Evolutionary conservation across 2,113 vertebrate species (phyloP), one percentile per base, ranked within the genome.

Genomic region (Calyptommatus sinebrachiatus): DNA sequence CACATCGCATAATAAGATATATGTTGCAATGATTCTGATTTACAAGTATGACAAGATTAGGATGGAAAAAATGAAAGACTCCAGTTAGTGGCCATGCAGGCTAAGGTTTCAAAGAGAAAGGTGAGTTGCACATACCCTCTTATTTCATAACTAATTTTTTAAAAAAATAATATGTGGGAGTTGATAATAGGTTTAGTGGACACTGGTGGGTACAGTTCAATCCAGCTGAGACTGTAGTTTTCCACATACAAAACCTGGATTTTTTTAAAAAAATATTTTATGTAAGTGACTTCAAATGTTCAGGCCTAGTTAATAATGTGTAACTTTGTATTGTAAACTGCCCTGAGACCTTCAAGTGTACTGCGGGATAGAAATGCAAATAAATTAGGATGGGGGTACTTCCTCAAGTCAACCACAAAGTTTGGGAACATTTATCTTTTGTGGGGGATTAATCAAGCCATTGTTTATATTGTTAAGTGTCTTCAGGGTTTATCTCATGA

Each of bases 41-140:
- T 11, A 8, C 65, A 66, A 28, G 68, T 50, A 79, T n/a, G 72
- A 31, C 76, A 67, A 80, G 20, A 22, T 18, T 46, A 8, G 28
- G 20, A 66, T 28, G 75, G 65, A 24, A 68, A 16, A 65, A 57
- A 57, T 22, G 5, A 21, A 57, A 20, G 18, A 73, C 86, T 85
- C 68, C 63, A 41, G 18, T 76, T 46, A 84, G 84, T 66, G 82
- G 63, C 62, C 79, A 83, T 82, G 35, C 71, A 69, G 41, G 71
- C 29, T 26, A 89, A 73, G 65, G 7, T 41, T 78, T 65, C 82
- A 41, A 70, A 82, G 69, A 88, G 77, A 72, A 78, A n/a, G 74
- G 71, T 76, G 28, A 81, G 69, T 76, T 85, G 22, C 10, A 22
- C 65, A 68, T 68, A 3, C 6, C 66, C 29, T 35, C 66, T 18